Evolutionary conservation across 2,113 vertebrate genomes (phyloP).

Genomic region (Sus scrofa): T2T-Sscrofa CM000815.6:130500001-130500500

Average conservation of each 20-base stretch:
- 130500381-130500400: slow-evolving; percentile 98
- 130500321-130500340: slow-evolving; percentile 90
- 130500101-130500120: slow-evolving; percentile 61
- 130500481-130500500: slow-evolving; percentile 97
- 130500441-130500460: slow-evolving; percentile 88
- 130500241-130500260: slow-evolving; percentile 79
- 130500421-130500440: slow-evolving; percentile 94
- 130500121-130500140: slow-evolving; percentile 63
- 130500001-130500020: slow-evolving; percentile 86
- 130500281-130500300: slow-evolving; percentile 79
- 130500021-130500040: slow-evolving; percentile 83
- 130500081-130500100: slow-evolving; percentile 53
- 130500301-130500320: slow-evolving; percentile 89
- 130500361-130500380: slow-evolving; percentile 90
- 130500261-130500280: slow-evolving; percentile 79
- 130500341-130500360: slow-evolving; percentile 83
- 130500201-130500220: slow-evolving; percentile 51
- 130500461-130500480: slow-evolving; percentile 93
- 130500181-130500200: slow-evolving; percentile 58
- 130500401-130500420: slow-evolving; percentile 98
- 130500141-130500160: slow-evolving; percentile 76
- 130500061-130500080: slow-evolving; percentile 76
- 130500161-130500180: slow-evolving; percentile 54
- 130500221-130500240: slow-evolving; percentile 73
- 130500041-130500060: slow-evolving; percentile 61